Conservation (phyloP, 1,140 invertebrate genomes). For the Sitobion miscanthi region DNA sequence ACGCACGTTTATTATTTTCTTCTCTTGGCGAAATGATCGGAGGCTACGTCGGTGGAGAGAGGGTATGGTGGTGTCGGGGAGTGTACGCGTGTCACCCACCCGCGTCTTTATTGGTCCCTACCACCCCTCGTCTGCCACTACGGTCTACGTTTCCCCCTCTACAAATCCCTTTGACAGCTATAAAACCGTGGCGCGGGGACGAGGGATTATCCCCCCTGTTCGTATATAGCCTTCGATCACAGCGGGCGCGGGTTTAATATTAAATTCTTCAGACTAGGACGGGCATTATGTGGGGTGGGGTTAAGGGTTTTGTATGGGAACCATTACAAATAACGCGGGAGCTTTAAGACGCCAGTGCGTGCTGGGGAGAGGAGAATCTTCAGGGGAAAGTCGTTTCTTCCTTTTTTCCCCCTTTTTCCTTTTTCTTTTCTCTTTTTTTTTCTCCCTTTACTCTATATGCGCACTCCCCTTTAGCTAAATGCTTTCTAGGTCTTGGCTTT, state of each 20-base stretch:
- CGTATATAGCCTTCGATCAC: slow-evolving; percentile 47
- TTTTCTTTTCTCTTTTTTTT: background rate
- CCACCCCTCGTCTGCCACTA: background rate
- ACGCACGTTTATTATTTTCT: slow-evolving; percentile 53
- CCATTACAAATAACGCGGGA: slow-evolving; percentile 54
- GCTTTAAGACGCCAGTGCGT: slow-evolving; percentile 12
- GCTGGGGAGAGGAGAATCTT: slow-evolving; percentile 36
- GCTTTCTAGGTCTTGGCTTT: slow-evolving; percentile 24
- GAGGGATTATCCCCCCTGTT: slow-evolving; percentile 42
- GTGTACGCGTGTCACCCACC: slow-evolving; percentile 43
- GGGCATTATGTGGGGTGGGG: background rate
- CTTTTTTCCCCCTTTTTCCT: background rate
- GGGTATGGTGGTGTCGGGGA: background rate
- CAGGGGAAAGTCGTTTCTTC: slow-evolving; percentile 27
- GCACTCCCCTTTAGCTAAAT: background rate
- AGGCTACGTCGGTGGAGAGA: background rate
- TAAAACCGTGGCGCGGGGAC: slow-evolving; percentile 22
- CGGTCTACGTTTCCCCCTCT: background rate
- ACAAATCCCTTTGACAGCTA: slow-evolving; percentile 54
- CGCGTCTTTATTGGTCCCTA: slow-evolving; percentile 47
- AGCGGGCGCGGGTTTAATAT: slow-evolving; percentile 54
- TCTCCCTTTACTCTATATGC: background rate
- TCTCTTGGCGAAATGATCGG: slow-evolving; percentile 19
- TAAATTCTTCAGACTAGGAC: slow-evolving; percentile 36
- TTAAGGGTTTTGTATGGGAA: slow-evolving; percentile 22